Conservation (phyloP, 2,888 invertebrate species). For the Embidobia sp. region DNA sequence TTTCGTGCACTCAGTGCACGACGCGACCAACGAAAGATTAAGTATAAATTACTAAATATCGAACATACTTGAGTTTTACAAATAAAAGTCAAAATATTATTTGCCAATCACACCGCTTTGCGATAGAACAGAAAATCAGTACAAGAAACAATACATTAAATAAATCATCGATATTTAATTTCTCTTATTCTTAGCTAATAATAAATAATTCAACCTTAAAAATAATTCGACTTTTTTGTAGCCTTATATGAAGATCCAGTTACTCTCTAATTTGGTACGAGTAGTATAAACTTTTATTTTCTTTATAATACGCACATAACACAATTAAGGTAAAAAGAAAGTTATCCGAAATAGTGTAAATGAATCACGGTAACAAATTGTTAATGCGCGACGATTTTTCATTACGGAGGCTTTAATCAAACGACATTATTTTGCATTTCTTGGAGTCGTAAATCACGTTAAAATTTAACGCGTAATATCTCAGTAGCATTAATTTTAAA, state of each 20-base stretch:
- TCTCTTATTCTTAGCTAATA: not conserved
- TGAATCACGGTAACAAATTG: not conserved
- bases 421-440: constrained; percentile 11
- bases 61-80: too few species aligned
- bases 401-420: constrained; percentile 19
- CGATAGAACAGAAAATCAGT: too few species aligned
- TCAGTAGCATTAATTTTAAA: constrained; percentile 29
- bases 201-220: not conserved
- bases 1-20: too few species aligned
- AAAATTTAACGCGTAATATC: constrained; percentile 22
- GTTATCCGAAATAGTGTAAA: not conserved
- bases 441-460: constrained; percentile 8
- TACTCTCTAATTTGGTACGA: not conserved
- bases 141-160: too few species aligned
- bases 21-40: too few species aligned
- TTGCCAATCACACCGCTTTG: too few species aligned
- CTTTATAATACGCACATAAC: not conserved
- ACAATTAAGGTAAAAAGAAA: constrained; percentile 6
- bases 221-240: not conserved
- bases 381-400: constrained; percentile 9
- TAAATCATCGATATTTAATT: too few species aligned
- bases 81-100: too few species aligned
- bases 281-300: not conserved
- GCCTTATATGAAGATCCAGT: not conserved
- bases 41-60: too few species aligned